phyloP scores from a whole-genome alignment of 2,797 vertebrate genomes.

The Sebastes taczanowskii region DNA sequence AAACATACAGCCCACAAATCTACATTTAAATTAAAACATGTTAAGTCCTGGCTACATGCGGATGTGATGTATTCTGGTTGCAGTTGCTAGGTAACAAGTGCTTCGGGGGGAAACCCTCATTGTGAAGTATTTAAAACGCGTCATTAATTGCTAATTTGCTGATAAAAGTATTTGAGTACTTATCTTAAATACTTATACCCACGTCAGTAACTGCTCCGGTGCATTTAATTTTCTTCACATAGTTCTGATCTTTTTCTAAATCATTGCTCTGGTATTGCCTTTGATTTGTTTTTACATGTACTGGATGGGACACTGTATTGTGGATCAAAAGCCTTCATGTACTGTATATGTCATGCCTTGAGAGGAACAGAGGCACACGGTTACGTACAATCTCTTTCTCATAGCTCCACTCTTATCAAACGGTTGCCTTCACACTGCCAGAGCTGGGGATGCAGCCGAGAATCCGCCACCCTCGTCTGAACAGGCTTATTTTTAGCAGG shows the following conservation, averaged over 20 bases:
- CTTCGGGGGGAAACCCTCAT: constrained; percentile 79
- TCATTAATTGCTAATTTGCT: constrained; percentile 78
- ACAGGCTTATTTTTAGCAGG: constrained; percentile 81
- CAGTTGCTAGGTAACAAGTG: constrained; percentile 87
- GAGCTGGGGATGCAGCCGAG: constrained; percentile 71
- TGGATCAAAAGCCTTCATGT: constrained; percentile 34
- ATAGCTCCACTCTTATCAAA: constrained; percentile 64
- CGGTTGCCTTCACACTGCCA: constrained; percentile 68
- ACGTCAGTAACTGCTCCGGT: neutral
- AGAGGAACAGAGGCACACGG: constrained; percentile 40
- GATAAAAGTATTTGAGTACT: constrained; percentile 45
- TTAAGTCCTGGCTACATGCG: constrained; percentile 56
- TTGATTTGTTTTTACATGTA: neutral
- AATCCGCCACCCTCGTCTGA: constrained; percentile 75
- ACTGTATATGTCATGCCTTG: constrained; percentile 16
- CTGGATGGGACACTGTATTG: constrained; percentile 3
- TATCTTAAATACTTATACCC: constrained; percentile 23
- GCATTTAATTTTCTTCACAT: neutral
- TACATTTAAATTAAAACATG: constrained; percentile 65
- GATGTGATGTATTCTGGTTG: constrained; percentile 66
- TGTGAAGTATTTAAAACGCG: constrained; percentile 80
- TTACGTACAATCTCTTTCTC: constrained; percentile 51
- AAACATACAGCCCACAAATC: constrained; percentile 25
- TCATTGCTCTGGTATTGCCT: neutral
- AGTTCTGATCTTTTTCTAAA: neutral